phyloP scores from a whole-genome alignment of 2,797 vertebrate species.

The Zenarchopterus dispar region DNA sequence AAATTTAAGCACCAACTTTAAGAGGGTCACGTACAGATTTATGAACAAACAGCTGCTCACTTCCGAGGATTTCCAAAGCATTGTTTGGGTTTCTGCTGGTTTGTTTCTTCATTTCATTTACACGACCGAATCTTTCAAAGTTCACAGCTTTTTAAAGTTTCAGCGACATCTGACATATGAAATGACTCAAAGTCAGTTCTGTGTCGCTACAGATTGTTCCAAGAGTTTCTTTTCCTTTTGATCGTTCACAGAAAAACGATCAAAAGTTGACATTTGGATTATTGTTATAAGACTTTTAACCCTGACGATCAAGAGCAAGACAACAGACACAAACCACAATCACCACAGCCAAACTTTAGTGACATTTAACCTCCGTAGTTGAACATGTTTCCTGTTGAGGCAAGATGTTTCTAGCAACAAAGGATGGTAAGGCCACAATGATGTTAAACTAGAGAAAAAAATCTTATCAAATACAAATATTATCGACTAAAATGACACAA shows the following conservation, averaged over 20 bases:
- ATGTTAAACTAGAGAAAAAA: too few relatives aligned
- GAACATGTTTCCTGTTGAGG: background rate
- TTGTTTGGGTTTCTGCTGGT: slow-evolving; percentile 31
- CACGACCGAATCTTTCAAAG: background rate
- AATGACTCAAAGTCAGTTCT: too few relatives aligned
- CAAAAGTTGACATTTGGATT: too few relatives aligned
- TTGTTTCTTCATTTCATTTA: slow-evolving; percentile 19
- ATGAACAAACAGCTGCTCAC: slow-evolving; percentile 77
- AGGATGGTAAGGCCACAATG: background rate
- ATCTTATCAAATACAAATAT: too few relatives aligned
- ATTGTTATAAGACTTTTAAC: too few relatives aligned
- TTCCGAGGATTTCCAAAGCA: slow-evolving; percentile 61
- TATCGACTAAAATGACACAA: too few relatives aligned
- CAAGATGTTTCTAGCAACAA: background rate
- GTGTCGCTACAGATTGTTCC: too few relatives aligned
- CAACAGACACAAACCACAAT: too few relatives aligned
- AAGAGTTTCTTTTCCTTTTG: too few relatives aligned
- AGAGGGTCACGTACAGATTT: slow-evolving; percentile 46
- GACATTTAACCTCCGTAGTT: background rate
- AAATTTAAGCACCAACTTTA: slow-evolving; percentile 74
- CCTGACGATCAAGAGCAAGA: too few relatives aligned
- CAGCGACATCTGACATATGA: too few relatives aligned
- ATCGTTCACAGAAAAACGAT: too few relatives aligned
- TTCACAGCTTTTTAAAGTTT: background rate
- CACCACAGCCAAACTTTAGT: background rate